Base-by-base conservation (phyloP, 2,113 vertebrate genomes). In the Nettapus auritus region DNA sequence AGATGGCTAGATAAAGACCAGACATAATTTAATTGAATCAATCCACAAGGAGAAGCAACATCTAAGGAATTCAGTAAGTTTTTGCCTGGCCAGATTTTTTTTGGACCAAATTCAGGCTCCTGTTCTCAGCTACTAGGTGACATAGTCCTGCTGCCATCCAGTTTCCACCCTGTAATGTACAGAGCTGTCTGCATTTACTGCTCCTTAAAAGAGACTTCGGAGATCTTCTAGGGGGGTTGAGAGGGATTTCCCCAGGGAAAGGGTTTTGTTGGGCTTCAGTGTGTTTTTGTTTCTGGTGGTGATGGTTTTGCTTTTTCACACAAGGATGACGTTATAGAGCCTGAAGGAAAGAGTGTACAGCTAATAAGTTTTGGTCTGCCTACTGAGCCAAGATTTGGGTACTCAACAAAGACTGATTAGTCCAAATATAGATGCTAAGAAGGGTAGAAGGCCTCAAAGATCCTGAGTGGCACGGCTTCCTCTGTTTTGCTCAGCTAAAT, bases 291-390 rank as follows among this genome's bases (percentile, higher is more conserved):
- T 50, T 50, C 25, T 50, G 6, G 20, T 21, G 20, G 46, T 50
- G 48, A 64, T n/a, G 34, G 25, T 3, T 42, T 56, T 82, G 60
- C 7, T 62, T 64, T 63, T 63, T 28, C 36, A 15, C 19, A 59
- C 11, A 34, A 46, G 36, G 44, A 48, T 2, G 3, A 40, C 42
- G 23, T 19, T 55, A 0, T 26, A 52, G 44, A 26, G 14, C 31
- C 11, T 17, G 48, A 16, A 74, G 36, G 59, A 71, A 73, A 48
- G 26, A 63, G 20, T 0, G 76, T 44, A 12, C 28, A 19, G 68
- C 63, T 46, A 3, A 3, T 0, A 0, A 3, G 7, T 4, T 75
- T 9, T 26, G 42, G 9, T 31, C 73, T 71, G 31, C 20, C 3
- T 0, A 48, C 25, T 13, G 23, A 31, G 68, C 33, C 52, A 38